A percentile compares a stretch with the other conserved stretches of the same genome.
phyloP scores from a whole-genome alignment of 2,888 invertebrate genomes.

The Margaritifera margaritifera region DNA sequence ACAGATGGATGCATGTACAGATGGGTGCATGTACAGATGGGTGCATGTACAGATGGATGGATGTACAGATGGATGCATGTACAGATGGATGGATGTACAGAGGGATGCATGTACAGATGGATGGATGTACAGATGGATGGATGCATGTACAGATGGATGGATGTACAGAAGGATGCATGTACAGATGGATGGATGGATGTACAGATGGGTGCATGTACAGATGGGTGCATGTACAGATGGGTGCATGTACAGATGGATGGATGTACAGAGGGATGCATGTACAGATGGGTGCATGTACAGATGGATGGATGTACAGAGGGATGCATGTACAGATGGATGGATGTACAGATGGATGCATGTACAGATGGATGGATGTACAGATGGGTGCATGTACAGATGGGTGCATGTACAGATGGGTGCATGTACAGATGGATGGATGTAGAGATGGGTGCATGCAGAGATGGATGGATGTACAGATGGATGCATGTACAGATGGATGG shows the following conservation, averaged over 20 bases:
- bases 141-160: background rate
- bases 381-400: background rate
- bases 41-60: background rate
- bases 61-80: background rate
- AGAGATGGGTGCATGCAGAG: no score
- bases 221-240: no score
- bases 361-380: background rate
- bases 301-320: background rate
- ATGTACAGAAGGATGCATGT: background rate
- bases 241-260: background rate
- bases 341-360: no score
- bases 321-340: background rate
- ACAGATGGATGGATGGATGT: background rate
- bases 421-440: slow-evolving; percentile 2
- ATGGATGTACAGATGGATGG: no score
- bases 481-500: slow-evolving; percentile 10
- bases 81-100: no score
- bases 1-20: background rate
- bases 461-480: slow-evolving; percentile 9
- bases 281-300: background rate
- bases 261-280: no score
- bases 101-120: background rate
- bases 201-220: no score
- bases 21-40: no score
- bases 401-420: background rate